phyloP scores from a whole-genome alignment of 2,797 vertebrate species.

The Pampus argenteus region DNA sequence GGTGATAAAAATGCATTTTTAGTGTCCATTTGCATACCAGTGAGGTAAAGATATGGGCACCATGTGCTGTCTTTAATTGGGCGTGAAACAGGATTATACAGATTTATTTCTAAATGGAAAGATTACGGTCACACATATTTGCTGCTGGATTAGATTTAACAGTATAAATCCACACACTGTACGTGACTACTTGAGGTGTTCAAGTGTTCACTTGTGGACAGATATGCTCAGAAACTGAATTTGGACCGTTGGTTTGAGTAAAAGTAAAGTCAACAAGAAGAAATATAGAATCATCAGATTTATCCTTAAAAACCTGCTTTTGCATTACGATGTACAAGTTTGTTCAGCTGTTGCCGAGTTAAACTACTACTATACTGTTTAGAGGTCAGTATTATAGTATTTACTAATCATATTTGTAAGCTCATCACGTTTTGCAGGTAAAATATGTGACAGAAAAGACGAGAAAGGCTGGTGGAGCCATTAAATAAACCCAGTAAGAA shows the following conservation, averaged over 20 bases:
- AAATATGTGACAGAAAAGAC: not conserved
- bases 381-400: not conserved
- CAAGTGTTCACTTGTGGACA: constrained; percentile 17
- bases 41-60: constrained; percentile 50
- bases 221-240: not conserved
- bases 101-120: constrained; percentile 67
- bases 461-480: too few species aligned
- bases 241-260: not conserved
- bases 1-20: constrained; percentile 58
- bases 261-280: not conserved
- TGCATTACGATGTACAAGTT: too few species aligned
- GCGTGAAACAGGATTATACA: constrained; percentile 68
- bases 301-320: not conserved
- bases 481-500: too few species aligned
- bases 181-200: constrained; percentile 41
- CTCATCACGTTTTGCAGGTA: not conserved
- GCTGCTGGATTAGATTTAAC: constrained; percentile 53
- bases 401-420: not conserved
- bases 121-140: constrained; percentile 58
- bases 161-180: constrained; percentile 47
- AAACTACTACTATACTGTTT: not conserved
- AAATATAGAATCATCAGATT: not conserved
- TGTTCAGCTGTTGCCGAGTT: not conserved
- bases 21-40: constrained; percentile 60
- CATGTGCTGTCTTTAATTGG: constrained; percentile 66